phyloP scores from a whole-genome alignment of 1,140 invertebrate genomes.

The Macrostomum lignano region DNA sequence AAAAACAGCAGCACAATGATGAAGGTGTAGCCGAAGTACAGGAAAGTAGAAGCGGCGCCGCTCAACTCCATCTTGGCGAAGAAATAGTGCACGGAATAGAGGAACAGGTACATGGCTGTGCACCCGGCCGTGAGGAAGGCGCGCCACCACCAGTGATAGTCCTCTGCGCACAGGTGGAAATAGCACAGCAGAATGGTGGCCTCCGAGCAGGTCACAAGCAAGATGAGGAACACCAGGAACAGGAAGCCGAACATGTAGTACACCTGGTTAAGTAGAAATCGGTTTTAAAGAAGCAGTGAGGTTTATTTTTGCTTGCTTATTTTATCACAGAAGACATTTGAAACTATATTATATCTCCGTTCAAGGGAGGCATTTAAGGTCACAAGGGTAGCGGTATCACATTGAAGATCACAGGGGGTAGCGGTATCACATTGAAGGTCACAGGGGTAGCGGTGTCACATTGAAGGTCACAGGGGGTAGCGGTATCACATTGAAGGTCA shows the following conservation, averaged over 20 bases:
- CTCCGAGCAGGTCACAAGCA: slow-evolving; percentile 89
- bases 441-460: too few relatives aligned
- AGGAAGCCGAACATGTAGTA: slow-evolving; percentile 99
- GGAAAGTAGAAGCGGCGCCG: slow-evolving; percentile 62
- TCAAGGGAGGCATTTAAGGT: too few relatives aligned
- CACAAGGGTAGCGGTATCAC: too few relatives aligned
- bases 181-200: slow-evolving; percentile 89
- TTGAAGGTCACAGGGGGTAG: too few relatives aligned
- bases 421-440: too few relatives aligned
- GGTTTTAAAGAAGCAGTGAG: too few relatives aligned
- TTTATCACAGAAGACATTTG: too few relatives aligned
- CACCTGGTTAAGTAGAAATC: too few relatives aligned
- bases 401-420: too few relatives aligned
- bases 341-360: too few relatives aligned
- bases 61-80: slow-evolving; percentile 73
- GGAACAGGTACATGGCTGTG: slow-evolving; percentile 75
- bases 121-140: slow-evolving; percentile 87
- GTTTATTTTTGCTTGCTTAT: too few relatives aligned
- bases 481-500: too few relatives aligned
- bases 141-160: slow-evolving; percentile 63
- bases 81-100: slow-evolving; percentile 93
- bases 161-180: slow-evolving; percentile 93
- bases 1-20: slow-evolving; percentile 97
- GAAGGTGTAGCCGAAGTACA: slow-evolving; percentile 89
- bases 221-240: slow-evolving; percentile 79